Conservation (phyloP, 1,140 invertebrate genomes). For the Trichonephila clavipes region DNA sequence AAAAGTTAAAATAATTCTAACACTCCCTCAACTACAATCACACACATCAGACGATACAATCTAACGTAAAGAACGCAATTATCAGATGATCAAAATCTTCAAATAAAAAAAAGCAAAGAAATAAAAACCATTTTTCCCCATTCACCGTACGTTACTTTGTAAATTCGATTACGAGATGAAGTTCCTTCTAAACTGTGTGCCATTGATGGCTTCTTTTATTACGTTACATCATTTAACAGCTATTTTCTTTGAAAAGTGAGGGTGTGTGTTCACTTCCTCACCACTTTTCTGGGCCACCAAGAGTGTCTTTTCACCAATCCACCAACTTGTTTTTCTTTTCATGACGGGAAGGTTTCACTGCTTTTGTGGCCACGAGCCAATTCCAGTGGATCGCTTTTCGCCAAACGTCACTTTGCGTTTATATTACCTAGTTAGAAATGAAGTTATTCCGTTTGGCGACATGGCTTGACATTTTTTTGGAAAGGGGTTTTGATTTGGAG, state of each 20-base stretch:
- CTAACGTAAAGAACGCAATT: too few relatives aligned
- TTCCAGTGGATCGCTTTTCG: neutral
- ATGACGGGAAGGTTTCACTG: conserved; percentile 21
- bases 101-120: too few relatives aligned
- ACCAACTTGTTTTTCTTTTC: neutral
- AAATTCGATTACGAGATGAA: conserved; percentile 16
- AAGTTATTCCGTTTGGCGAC: neutral
- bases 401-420: neutral
- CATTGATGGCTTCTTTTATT: conserved; percentile 23
- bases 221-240: conserved; percentile 10
- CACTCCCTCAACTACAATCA: too few relatives aligned
- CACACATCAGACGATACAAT: too few relatives aligned
- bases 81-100: too few relatives aligned
- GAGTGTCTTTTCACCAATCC: neutral
- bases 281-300: neutral
- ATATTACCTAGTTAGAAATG: conserved; percentile 21
- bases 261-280: neutral
- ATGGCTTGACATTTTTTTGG: neutral
- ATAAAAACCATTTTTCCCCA: too few relatives aligned
- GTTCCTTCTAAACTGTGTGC: neutral
- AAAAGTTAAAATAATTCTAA: too few relatives aligned
- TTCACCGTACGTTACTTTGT: neutral
- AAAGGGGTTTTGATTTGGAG: neutral
- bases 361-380: conserved; percentile 7
- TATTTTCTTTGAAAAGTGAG: neutral